phyloP scores from a whole-genome alignment of 2,888 invertebrate species.

The Smittia aterrima region DNA sequence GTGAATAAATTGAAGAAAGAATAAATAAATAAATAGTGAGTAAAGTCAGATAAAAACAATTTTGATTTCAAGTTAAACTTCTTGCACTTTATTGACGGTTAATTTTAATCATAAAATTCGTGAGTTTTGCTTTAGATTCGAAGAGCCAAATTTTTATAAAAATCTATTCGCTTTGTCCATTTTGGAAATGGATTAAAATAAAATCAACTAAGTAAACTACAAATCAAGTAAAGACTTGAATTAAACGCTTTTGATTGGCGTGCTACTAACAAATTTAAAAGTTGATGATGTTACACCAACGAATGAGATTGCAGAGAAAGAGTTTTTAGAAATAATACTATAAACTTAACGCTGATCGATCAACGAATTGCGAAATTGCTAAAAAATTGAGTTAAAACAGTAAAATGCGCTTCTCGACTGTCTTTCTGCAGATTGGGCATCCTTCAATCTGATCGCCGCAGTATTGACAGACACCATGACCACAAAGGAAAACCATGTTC shows the following conservation, averaged over 20 bases:
- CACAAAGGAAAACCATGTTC: conserved; percentile 98
- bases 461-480: conserved; percentile 97
- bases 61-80: neutral
- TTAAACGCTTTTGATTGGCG: neutral
- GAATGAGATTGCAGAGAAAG: neutral
- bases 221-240: too few relatives aligned
- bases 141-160: neutral
- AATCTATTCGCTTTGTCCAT: conserved; percentile 6
- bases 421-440: conserved; percentile 96
- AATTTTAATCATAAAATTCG: neutral
- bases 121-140: neutral
- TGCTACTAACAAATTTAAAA: conserved; percentile 5
- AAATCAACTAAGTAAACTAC: too few relatives aligned
- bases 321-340: neutral
- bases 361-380: neutral
- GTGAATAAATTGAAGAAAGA: neutral
- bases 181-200: neutral
- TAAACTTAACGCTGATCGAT: neutral
- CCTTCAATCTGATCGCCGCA: conserved; percentile 97
- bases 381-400: conserved; percentile 62
- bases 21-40: conserved; percentile 3
- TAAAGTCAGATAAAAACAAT: neutral
- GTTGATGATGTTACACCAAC: neutral
- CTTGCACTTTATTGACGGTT: neutral
- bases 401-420: conserved; percentile 92